phyloP scores from a whole-genome alignment of 2,888 invertebrate species.

The Caradrina clavipalpis region DNA sequence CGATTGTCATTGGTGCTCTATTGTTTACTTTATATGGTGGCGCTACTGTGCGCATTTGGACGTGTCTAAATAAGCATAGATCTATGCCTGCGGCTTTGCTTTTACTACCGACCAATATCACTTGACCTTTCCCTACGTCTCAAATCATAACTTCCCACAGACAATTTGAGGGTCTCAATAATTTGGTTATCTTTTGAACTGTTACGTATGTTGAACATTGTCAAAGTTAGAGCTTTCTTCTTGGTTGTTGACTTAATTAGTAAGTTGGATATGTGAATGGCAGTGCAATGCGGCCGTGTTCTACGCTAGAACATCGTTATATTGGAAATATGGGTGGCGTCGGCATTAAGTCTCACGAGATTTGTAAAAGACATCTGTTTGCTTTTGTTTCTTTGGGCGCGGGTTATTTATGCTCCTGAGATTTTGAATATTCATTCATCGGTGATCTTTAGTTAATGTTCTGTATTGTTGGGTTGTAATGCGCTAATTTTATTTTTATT shows the following conservation, averaged over 20 bases:
- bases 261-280: conserved; percentile 90
- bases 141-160: conserved; percentile 33
- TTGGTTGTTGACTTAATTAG: conserved; percentile 89
- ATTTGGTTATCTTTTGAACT: conserved; percentile 74
- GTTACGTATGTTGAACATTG: conserved; percentile 90
- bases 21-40: conserved; percentile 90
- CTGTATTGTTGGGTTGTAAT: conserved; percentile 15
- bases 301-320: conserved; percentile 87
- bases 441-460: conserved; percentile 8
- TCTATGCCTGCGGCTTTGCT: conserved; percentile 87
- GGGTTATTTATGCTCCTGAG: conserved; percentile 54
- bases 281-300: conserved; percentile 86
- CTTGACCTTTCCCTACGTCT: conserved; percentile 63
- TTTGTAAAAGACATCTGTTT: conserved; percentile 71
- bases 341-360: conserved; percentile 71
- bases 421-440: conserved; percentile 54
- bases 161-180: conserved; percentile 66
- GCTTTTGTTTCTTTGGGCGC: conserved; percentile 66
- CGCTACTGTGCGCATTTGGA: conserved; percentile 86
- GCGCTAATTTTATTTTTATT: too few species aligned
- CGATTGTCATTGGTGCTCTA: conserved; percentile 88
- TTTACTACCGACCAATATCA: conserved; percentile 75
- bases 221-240: conserved; percentile 90
- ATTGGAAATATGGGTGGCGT: conserved; percentile 87
- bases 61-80: conserved; percentile 89